phyloP scores from a whole-genome alignment of 2,888 invertebrate species.

The Euplexia lucipara region DNA sequence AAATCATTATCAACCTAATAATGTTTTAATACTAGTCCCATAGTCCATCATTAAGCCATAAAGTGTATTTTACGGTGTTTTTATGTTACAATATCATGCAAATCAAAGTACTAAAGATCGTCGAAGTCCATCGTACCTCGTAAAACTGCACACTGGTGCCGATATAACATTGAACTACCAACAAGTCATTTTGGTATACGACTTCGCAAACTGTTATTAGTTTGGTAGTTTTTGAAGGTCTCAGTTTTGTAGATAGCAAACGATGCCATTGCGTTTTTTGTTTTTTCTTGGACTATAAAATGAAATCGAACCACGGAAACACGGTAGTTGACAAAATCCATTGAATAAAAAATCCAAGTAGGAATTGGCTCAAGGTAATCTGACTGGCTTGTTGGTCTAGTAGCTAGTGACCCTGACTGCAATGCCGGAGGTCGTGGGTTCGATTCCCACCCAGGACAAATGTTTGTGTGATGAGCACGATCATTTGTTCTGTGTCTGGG shows the following conservation, averaged over 20 bases:
- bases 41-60: conserved; percentile 21
- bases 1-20: conserved; percentile 24
- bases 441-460: too few relatives aligned
- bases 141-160: conserved; percentile 36
- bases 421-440: too few relatives aligned
- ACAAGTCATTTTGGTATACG: conserved; percentile 35
- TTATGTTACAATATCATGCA: conserved; percentile 68
- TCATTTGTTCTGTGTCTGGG: too few relatives aligned
- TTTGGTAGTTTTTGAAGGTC: conserved; percentile 8
- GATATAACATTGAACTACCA: conserved; percentile 33
- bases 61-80: conserved; percentile 57
- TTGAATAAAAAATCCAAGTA: too few relatives aligned
- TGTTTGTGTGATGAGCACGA: too few relatives aligned
- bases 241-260: conserved; percentile 16
- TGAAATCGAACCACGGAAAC: too few relatives aligned
- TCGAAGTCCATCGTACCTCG: conserved; percentile 55
- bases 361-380: too few relatives aligned
- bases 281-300: too few relatives aligned
- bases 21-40: not conserved
- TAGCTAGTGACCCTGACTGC: too few relatives aligned
- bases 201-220: conserved; percentile 41
- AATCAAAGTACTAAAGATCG: conserved; percentile 64
- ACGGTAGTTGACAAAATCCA: too few relatives aligned
- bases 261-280: not conserved
- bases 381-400: too few relatives aligned